A percentile compares a stretch with the other conserved stretches of the same genome.
Evolutionary conservation across 2,797 vertebrate genomes (phyloP).

Genomic region (Amblyraja radiata): DNA sequence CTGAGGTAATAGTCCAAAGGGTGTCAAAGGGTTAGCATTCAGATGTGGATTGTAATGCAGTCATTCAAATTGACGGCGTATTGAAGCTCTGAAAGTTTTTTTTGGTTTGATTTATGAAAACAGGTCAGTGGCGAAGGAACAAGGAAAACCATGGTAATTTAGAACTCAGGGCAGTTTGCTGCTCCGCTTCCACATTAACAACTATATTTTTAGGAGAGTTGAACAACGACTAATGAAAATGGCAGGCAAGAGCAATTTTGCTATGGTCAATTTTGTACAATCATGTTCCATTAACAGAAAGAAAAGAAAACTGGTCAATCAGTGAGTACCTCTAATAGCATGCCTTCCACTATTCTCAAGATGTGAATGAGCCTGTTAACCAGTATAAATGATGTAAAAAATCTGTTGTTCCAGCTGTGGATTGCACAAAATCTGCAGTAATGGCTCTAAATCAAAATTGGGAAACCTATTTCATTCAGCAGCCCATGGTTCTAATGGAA

Average conservation of each 20-base stretch:
- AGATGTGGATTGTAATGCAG: background rate
- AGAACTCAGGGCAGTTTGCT: too few species aligned
- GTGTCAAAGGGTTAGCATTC: too few species aligned
- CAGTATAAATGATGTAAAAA: background rate
- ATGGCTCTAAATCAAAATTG: constrained; percentile 15
- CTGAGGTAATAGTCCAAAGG: too few species aligned
- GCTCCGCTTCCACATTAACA: background rate
- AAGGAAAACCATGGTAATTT: background rate
- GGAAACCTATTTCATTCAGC: background rate
- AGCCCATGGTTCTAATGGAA: background rate
- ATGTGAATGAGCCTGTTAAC: constrained; percentile 8
- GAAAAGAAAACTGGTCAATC: background rate
- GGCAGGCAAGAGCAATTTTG: background rate
- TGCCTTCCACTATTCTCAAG: constrained; percentile 9
- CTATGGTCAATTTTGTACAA: constrained; percentile 25
- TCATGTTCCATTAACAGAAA: constrained; percentile 10
- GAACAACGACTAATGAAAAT: constrained; percentile 3
- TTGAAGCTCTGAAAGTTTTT: background rate
- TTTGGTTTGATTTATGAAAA: background rate
- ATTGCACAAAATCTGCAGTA: constrained; percentile 23
- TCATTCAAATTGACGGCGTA: background rate
- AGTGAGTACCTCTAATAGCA: background rate
- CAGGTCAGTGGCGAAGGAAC: background rate
- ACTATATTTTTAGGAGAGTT: background rate
- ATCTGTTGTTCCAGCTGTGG: constrained; percentile 11